A percentile compares a stretch with the other conserved stretches of the same genome.
Conservation (phyloP, 2,888 invertebrate species). For the Sympetrum striolatum region DNA sequence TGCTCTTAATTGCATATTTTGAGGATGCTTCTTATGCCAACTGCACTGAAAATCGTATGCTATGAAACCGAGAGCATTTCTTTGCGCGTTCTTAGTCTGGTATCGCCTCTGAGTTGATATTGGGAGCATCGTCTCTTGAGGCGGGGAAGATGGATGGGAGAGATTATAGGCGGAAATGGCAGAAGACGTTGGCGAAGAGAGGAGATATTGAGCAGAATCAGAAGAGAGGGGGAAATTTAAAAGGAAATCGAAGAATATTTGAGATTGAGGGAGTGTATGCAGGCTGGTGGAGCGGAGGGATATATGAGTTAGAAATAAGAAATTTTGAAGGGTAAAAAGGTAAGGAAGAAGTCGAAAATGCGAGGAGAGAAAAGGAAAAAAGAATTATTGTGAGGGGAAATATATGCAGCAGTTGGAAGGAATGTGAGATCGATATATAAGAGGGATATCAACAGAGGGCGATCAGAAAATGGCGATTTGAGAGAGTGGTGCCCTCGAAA, state of each 20-base stretch:
- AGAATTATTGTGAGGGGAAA: not conserved
- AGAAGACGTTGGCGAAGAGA: not conserved
- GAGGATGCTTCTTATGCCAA: too few relatives aligned
- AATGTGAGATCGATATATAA: constrained; percentile 2
- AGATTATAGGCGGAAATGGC: not conserved
- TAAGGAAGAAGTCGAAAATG: not conserved
- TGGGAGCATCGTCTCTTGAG: not conserved
- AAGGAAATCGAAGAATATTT: too few relatives aligned
- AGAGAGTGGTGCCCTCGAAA: too few relatives aligned
- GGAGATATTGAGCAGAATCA: not conserved
- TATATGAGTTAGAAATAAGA: too few relatives aligned
- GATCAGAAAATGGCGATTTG: not conserved
- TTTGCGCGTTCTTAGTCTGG: too few relatives aligned
- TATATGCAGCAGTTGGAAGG: not conserved
- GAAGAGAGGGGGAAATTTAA: too few relatives aligned
- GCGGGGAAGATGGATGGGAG: not conserved
- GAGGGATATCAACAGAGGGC: not conserved
- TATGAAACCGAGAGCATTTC: too few relatives aligned
- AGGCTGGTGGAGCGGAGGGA: too few relatives aligned
- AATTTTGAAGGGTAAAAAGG: too few relatives aligned
- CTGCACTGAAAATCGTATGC: too few relatives aligned
- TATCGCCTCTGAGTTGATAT: not conserved
- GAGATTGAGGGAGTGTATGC: not conserved
- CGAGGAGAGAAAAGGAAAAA: too few relatives aligned
- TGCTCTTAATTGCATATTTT: too few relatives aligned